Base-by-base conservation (phyloP, 2,113 vertebrate species). In the Neolamprologus tretocephalus region DNA sequence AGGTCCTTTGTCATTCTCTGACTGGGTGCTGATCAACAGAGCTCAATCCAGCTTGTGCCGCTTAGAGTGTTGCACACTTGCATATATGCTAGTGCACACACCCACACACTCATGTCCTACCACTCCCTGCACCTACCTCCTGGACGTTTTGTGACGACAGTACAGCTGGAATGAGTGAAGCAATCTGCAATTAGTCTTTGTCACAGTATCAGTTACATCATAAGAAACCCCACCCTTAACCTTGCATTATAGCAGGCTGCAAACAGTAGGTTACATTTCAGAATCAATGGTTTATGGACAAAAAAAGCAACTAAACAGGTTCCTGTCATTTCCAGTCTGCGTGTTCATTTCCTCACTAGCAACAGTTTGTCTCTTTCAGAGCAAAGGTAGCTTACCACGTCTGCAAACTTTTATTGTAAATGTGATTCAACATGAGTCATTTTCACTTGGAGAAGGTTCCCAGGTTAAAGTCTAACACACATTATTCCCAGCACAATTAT, bases 81-180 rank as follows among this genome's bases (percentile, higher is more conserved):
- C 66, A 61, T 26, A 51, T 37, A 81, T 26, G 23, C 66, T 21
- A 5, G 5, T 16, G n/a, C 63, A 89, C 80, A 83, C 87, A 17
- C 81, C 61, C 55, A 8, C 31, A 10, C 33, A 57, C 57, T 51
- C 33, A 54, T 53, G 14, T 57, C 79, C 11, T 14, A 40, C 92
- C 95, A 93, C 95, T 93, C 95, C 95, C 89, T 92, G 63, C 84
- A 87, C 58, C 23, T 33, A 86, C 73, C 89, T 92, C 45, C 75
- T 86, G 86, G 84, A 92, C 93, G 91, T 78, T 87, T 49, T 80
- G 84, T 91, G 94, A 94, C 90, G 87, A 75, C 82, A 93, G 9
- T 84, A 37, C 90, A 92, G 89, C 91, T 93, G 90, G 73, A 89
- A 87, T 83, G 91, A 94, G 85, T 95, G 90, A 94, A 92, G 92